Evolutionary conservation across 2,888 invertebrate genomes (phyloP).

Genomic region (Tipula helvola): DNA sequence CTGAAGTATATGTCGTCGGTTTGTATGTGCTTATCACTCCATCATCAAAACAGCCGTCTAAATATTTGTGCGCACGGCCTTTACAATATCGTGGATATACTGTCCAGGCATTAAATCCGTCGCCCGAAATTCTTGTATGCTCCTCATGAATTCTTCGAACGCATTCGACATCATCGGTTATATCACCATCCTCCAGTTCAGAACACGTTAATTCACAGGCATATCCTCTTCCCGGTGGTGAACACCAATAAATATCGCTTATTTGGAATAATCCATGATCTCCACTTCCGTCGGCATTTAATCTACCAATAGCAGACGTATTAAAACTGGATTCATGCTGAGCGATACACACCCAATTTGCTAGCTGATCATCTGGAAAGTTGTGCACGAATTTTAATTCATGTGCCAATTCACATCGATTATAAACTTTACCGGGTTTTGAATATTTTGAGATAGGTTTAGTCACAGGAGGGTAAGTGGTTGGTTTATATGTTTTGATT

Average conservation of each 20-base stretch:
- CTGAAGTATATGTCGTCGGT: not conserved
- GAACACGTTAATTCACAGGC: conserved; percentile 50
- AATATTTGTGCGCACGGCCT: conserved; percentile 23
- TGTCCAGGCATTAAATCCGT: conserved; percentile 48
- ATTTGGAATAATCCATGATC: conserved; percentile 66
- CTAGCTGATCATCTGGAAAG: conserved; percentile 39
- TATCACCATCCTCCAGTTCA: conserved; percentile 52
- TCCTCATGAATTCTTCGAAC: conserved; percentile 49
- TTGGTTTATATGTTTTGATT: conserved; percentile 13
- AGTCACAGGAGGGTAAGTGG: not conserved
- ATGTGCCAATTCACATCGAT: conserved; percentile 56
- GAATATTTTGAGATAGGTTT: not conserved
- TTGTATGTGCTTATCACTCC: not conserved
- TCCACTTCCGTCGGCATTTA: conserved; percentile 40
- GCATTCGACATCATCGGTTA: conserved; percentile 56
- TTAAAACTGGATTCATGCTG: conserved; percentile 56
- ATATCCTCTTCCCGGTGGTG: conserved; percentile 39
- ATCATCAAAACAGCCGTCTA: conserved; percentile 23
- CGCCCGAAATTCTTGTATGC: conserved; percentile 51
- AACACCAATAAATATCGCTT: conserved; percentile 59
- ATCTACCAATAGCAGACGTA: conserved; percentile 38
- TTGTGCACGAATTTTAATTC: conserved; percentile 43
- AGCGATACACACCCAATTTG: conserved; percentile 60
- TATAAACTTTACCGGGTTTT: conserved; percentile 35
- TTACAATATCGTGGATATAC: conserved; percentile 28